These are phyloP conservation scores for Plotosus lineatus DNA, from an alignment of 2,113 vertebrate species.

Conservation along the genomic window DNA sequence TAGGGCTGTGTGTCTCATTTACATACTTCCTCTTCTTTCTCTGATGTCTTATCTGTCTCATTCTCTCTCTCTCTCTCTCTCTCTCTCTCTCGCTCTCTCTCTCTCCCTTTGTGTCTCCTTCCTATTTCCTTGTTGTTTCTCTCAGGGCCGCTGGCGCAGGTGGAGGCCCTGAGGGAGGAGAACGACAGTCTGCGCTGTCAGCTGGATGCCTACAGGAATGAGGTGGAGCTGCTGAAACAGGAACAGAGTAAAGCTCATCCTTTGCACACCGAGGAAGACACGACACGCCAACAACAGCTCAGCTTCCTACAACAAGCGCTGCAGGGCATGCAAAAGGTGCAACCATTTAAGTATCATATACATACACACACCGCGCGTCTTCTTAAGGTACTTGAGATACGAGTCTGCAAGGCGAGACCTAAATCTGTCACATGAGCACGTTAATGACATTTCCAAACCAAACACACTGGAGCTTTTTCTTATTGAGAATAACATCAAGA, in stretches of 20 bases:
- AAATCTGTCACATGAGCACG: background rate
- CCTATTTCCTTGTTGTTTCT: no score
- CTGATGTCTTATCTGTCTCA: background rate
- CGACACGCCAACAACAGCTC: slow-evolving; percentile 87
- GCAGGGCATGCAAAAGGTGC: slow-evolving; percentile 96
- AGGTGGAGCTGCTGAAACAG: slow-evolving; percentile 93
- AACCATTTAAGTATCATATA: background rate
- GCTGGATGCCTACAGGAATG: slow-evolving; percentile 91
- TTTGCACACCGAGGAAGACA: slow-evolving; percentile 80
- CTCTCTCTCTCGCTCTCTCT: background rate
- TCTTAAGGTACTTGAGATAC: background rate
- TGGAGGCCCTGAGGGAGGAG: slow-evolving; percentile 90
- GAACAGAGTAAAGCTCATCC: slow-evolving; percentile 85
- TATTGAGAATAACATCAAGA: background rate
- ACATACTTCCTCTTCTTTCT: background rate
- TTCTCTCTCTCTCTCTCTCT: background rate
- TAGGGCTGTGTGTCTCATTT: background rate
- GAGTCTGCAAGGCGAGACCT: background rate
- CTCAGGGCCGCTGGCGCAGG: slow-evolving; percentile 78
- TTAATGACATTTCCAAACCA: background rate
- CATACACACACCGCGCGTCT: background rate
- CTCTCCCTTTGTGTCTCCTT: background rate
- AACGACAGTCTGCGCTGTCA: slow-evolving; percentile 96
- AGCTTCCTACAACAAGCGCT: slow-evolving; percentile 92
- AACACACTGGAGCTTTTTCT: background rate